Evolutionary conservation across 2,888 invertebrate species (phyloP).

Genomic region (Amphiduros pacificus): DNA sequence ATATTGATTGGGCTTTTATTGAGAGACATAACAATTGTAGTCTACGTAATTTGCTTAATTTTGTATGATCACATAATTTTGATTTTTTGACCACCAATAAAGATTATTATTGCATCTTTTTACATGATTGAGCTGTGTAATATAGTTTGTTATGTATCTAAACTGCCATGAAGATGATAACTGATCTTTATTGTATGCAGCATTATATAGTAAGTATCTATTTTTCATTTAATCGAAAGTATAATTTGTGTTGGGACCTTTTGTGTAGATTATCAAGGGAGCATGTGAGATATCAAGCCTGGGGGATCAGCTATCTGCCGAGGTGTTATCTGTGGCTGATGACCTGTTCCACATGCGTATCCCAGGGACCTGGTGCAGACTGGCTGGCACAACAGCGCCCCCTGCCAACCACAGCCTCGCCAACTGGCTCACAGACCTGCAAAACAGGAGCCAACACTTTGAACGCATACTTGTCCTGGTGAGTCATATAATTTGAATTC

Average conservation of each 20-base stretch:
- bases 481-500: constrained; percentile 14
- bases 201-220: no score
- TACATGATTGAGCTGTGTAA: no score
- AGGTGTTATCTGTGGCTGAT: constrained; percentile 45
- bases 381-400: constrained; percentile 53
- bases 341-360: constrained; percentile 53
- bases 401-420: constrained; percentile 49
- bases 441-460: constrained; percentile 54
- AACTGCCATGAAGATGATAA: no score
- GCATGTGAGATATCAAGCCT: constrained; percentile 49
- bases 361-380: constrained; percentile 51
- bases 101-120: no score
- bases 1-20: no score
- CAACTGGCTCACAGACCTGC: constrained; percentile 52
- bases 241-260: not conserved
- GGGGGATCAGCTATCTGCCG: constrained; percentile 50
- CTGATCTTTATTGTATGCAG: no score
- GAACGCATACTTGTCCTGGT: constrained; percentile 52
- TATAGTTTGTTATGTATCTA: no score
- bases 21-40: no score
- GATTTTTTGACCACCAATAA: no score
- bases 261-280: constrained; percentile 48
- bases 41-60: no score
- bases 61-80: no score
- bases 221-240: no score